Evolutionary conservation across 2,888 invertebrate species (phyloP).

Genomic region (Andrena bucephala): DNA sequence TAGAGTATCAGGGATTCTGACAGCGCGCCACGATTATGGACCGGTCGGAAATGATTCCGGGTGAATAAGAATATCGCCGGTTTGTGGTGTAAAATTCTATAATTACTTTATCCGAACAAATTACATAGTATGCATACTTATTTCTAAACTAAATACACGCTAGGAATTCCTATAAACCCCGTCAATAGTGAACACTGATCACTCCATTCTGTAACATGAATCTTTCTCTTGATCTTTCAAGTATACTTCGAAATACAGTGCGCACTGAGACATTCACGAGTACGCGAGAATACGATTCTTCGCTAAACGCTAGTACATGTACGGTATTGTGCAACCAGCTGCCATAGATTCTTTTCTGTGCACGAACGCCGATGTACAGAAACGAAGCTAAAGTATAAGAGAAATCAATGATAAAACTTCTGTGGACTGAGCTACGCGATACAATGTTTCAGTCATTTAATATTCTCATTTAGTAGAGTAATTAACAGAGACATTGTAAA

Average conservation of each 20-base stretch:
- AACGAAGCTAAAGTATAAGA: conserved; percentile 20
- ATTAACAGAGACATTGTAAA: conserved; percentile 66
- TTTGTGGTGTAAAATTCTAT: conserved; percentile 72
- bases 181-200: conserved; percentile 23
- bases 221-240: conserved; percentile 15
- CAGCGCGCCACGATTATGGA: not conserved
- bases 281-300: conserved; percentile 59
- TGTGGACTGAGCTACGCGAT: not conserved
- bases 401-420: conserved; percentile 17
- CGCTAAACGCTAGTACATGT: conserved; percentile 9
- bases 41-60: not conserved
- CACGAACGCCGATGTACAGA: conserved; percentile 40
- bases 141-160: conserved; percentile 49
- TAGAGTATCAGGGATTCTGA: not conserved
- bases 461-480: conserved; percentile 63
- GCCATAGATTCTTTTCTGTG: conserved; percentile 19
- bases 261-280: conserved; percentile 20
- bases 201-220: conserved; percentile 5
- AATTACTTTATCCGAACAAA: conserved; percentile 70
- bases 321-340: conserved; percentile 28
- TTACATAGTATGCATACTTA: conserved; percentile 69
- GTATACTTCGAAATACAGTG: conserved; percentile 16
- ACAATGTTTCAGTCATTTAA: conserved; percentile 34
- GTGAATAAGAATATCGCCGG: conserved; percentile 24
- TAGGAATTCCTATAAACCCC: conserved; percentile 41